phyloP scores from a whole-genome alignment of 2,888 invertebrate genomes.

The Kuschelorhynchus macadamiae region DNA sequence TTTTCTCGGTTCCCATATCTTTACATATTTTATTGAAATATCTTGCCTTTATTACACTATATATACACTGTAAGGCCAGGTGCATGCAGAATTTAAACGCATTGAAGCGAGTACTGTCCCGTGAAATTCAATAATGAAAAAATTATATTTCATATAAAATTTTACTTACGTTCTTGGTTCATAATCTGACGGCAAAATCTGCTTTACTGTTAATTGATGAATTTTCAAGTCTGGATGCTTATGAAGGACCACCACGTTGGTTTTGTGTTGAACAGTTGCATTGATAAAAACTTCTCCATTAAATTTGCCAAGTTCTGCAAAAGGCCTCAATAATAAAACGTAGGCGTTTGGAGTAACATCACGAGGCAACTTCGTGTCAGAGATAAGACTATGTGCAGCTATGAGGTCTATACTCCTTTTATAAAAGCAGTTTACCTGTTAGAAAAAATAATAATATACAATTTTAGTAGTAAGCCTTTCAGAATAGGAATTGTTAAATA shows the following conservation, averaged over 20 bases:
- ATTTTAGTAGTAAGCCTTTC: too few relatives aligned
- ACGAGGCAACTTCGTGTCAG: slow-evolving; percentile 76
- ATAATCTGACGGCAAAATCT: slow-evolving; percentile 56
- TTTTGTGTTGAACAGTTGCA: slow-evolving; percentile 75
- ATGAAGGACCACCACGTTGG: slow-evolving; percentile 77
- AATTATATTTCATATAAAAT: too few relatives aligned
- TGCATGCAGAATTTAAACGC: too few relatives aligned
- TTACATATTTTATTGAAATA: too few relatives aligned
- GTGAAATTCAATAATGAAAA: too few relatives aligned
- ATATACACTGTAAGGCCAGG: too few relatives aligned
- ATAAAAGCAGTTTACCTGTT: too few relatives aligned
- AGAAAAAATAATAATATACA: too few relatives aligned
- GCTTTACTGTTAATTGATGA: slow-evolving; percentile 63
- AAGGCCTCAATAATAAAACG: slow-evolving; percentile 77
- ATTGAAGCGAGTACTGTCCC: too few relatives aligned
- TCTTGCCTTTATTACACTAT: too few relatives aligned
- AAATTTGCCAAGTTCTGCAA: slow-evolving; percentile 76
- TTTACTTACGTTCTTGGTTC: slow-evolving; percentile 53
- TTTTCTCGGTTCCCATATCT: too few relatives aligned
- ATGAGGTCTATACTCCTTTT: slow-evolving; percentile 79
- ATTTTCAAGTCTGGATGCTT: slow-evolving; percentile 77
- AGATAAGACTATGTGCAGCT: slow-evolving; percentile 76
- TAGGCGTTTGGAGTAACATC: slow-evolving; percentile 78
- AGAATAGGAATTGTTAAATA: too few relatives aligned
- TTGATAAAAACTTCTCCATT: slow-evolving; percentile 80